Conservation (phyloP, 2,113 vertebrate species). For the Tychaedon coryphoeus region DNA sequence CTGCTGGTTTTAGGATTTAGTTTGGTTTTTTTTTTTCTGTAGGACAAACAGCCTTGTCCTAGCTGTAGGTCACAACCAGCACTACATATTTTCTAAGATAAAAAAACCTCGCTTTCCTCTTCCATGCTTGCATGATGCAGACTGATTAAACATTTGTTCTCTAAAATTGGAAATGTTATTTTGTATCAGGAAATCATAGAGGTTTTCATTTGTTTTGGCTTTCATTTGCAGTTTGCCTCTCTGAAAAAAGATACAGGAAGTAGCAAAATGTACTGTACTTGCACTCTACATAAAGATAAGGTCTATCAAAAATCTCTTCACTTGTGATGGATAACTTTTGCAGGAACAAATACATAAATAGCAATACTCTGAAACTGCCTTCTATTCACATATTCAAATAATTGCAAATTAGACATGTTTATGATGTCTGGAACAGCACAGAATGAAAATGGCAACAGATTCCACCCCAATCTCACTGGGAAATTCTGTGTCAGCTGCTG, state of each 20-base stretch:
- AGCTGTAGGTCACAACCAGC: neutral
- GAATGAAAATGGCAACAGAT: neutral
- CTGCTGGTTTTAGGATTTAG: neutral
- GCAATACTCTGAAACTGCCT: neutral
- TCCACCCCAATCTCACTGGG: neutral
- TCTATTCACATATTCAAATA: neutral
- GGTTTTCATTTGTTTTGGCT: slow-evolving; percentile 49
- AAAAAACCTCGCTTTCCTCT: slow-evolving; percentile 43
- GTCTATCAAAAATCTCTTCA: slow-evolving; percentile 20
- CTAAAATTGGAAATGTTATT: slow-evolving; percentile 60
- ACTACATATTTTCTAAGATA: neutral
- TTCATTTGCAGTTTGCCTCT: slow-evolving; percentile 47
- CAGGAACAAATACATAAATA: neutral
- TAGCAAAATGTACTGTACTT: neutral
- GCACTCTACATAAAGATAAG: slow-evolving; percentile 39
- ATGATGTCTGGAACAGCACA: neutral
- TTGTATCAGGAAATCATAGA: slow-evolving; percentile 40
- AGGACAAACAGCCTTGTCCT: neutral
- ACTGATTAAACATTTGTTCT: slow-evolving; percentile 60
- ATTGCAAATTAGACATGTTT: neutral
- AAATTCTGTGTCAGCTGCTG: neutral
- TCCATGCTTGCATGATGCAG: neutral
- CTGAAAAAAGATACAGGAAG: slow-evolving; percentile 61
- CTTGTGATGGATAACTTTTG: slow-evolving; percentile 22
- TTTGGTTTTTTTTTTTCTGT: neutral